Conservation (phyloP, 2,113 vertebrate species). For the Leucopsar rothschildi region DNA sequence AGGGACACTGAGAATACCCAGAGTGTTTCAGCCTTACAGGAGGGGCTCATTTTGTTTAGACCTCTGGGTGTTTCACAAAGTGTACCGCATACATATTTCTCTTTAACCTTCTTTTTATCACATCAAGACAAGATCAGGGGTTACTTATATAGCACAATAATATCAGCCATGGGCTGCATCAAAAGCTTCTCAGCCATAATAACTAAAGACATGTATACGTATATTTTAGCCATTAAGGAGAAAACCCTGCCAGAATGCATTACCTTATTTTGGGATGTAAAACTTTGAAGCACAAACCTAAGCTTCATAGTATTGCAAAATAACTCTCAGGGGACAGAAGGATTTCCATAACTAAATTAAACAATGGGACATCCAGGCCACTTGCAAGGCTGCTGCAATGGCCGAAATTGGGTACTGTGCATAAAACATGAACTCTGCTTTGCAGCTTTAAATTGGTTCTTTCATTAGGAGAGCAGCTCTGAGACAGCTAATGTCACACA, state of each 20-base stretch:
- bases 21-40: not conserved
- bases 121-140: conserved; percentile 35
- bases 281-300: conserved; percentile 40
- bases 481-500: not conserved
- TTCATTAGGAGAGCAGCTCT: not conserved
- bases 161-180: conserved; percentile 48
- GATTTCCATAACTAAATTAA: conserved; percentile 33
- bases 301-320: not conserved
- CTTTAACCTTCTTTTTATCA: conserved; percentile 45
- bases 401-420: not conserved
- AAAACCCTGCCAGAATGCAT: conserved; percentile 56
- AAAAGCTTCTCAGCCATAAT: conserved; percentile 29
- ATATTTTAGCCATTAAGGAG: conserved; percentile 53
- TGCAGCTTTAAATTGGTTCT: not conserved
- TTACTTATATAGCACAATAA: conserved; percentile 43
- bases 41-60: not conserved
- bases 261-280: conserved; percentile 33
- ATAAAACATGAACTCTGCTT: not conserved
- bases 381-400: not conserved
- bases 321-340: not conserved
- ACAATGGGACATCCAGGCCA: not conserved
- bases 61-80: not conserved
- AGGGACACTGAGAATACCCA: not conserved
- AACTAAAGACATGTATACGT: conserved; percentile 24
- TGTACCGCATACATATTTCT: not conserved